Conservation (phyloP, 2,888 invertebrate species). For the Agrotis puta region DNA sequence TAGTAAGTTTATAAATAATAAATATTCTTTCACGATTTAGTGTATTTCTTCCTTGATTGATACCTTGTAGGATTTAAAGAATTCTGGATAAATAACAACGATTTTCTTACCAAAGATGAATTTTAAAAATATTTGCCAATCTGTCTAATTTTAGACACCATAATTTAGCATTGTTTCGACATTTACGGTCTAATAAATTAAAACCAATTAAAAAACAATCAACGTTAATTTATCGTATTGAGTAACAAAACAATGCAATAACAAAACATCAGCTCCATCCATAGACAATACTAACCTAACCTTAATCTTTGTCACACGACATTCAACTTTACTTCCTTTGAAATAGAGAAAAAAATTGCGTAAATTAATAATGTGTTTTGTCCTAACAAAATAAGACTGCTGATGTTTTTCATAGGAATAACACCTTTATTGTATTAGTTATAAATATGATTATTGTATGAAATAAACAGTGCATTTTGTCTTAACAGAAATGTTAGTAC, state of each 20-base stretch:
- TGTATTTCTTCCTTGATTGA: neutral
- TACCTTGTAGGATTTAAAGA: too few species aligned
- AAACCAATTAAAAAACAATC: constrained; percentile 25
- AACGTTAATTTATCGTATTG: constrained; percentile 13
- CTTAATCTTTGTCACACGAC: constrained; percentile 10
- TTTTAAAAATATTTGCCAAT: neutral
- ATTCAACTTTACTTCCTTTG: accelerated
- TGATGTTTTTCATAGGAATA: constrained; percentile 9
- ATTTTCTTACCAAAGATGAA: too few species aligned
- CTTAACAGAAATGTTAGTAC: neutral
- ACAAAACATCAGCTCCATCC: constrained; percentile 22
- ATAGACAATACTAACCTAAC: constrained; percentile 34
- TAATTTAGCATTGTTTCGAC: neutral
- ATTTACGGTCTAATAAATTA: neutral
- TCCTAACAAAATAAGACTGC: neutral
- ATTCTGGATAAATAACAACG: too few species aligned
- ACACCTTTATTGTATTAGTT: accelerated
- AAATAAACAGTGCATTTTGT: neutral
- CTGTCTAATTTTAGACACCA: neutral
- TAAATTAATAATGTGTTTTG: neutral
- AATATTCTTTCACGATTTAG: neutral
- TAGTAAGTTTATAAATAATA: neutral
- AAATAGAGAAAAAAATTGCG: constrained; percentile 12
- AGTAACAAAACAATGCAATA: constrained; percentile 42
- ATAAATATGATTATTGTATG: constrained; percentile 1